Evolutionary conservation across 2,113 vertebrate genomes (phyloP).

Genomic region (Neotragus pygmaeus): DNA sequence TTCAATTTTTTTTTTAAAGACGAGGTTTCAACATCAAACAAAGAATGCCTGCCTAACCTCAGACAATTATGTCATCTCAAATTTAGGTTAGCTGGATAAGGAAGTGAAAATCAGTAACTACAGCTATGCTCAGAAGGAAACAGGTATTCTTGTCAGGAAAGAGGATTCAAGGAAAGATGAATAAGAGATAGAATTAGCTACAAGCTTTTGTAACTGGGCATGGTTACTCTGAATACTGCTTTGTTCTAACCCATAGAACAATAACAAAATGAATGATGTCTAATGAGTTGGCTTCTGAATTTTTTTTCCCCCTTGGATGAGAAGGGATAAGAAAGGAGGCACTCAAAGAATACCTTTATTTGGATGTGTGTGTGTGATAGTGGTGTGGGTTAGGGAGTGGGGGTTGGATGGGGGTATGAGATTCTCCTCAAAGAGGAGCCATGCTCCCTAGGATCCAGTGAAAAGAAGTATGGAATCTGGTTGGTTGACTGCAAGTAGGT

Average conservation of each 20-base stretch:
- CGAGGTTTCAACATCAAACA: not conserved
- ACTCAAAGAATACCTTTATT: not conserved
- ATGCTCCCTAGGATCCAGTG: not conserved
- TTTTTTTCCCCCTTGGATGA: not conserved
- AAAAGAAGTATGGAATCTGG: not conserved
- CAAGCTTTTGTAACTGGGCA: not conserved
- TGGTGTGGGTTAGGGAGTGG: not conserved
- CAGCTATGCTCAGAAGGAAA: not conserved
- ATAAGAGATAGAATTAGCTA: not conserved
- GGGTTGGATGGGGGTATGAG: not conserved
- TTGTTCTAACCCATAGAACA: not conserved
- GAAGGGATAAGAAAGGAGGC: not conserved
- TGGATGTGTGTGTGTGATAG: not conserved
- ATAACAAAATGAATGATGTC: not conserved
- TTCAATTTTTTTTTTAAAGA: not conserved
- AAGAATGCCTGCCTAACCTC: conserved; percentile 11
- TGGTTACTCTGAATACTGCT: not conserved
- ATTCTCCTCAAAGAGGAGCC: not conserved
- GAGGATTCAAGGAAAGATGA: not conserved
- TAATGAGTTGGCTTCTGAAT: not conserved
- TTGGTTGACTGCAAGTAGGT: not conserved
- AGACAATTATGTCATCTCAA: not conserved
- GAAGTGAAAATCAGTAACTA: conserved; percentile 7
- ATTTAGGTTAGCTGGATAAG: not conserved
- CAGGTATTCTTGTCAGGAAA: not conserved